A percentile compares a stretch with the other conserved stretches of the same genome.
Conservation (phyloP, 1,140 invertebrate species). For the Holcopasites calliopsidis region DNA sequence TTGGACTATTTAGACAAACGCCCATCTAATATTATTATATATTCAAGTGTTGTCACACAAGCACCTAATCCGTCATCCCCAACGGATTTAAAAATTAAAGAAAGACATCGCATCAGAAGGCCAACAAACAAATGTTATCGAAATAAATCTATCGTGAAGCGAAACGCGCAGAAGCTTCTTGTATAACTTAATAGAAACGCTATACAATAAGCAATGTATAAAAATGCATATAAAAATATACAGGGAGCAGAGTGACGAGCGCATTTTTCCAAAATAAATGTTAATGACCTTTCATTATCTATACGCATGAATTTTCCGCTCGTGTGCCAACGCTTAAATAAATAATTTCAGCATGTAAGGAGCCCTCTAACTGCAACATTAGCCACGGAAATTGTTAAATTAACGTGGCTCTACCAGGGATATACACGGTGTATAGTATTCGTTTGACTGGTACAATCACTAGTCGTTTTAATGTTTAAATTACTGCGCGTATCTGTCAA, state of each 20-base stretch:
- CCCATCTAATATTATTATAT: not conserved
- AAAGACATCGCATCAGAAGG: no score
- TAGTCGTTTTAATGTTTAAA: not conserved
- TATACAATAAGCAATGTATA: no score
- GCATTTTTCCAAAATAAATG: not conserved
- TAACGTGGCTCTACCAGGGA: not conserved
- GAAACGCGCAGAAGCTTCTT: no score
- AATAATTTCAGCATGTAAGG: not conserved
- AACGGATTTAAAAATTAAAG: not conserved
- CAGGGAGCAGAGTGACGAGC: not conserved
- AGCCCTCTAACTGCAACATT: not conserved
- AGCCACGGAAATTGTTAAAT: not conserved
- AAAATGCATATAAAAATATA: not conserved
- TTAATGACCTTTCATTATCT: not conserved
- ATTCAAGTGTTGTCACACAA: conserved; percentile 11
- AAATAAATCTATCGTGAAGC: no score
- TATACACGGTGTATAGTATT: not conserved
- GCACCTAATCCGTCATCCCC: no score
- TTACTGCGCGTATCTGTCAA: not conserved
- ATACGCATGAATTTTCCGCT: not conserved
- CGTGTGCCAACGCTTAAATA: not conserved
- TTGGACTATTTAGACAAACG: not conserved
- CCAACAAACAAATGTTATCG: no score
- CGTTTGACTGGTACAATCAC: not conserved
- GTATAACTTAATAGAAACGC: no score